Base-by-base conservation (phyloP, 2,888 invertebrate species). In the Dromius quadrimaculatus region DNA sequence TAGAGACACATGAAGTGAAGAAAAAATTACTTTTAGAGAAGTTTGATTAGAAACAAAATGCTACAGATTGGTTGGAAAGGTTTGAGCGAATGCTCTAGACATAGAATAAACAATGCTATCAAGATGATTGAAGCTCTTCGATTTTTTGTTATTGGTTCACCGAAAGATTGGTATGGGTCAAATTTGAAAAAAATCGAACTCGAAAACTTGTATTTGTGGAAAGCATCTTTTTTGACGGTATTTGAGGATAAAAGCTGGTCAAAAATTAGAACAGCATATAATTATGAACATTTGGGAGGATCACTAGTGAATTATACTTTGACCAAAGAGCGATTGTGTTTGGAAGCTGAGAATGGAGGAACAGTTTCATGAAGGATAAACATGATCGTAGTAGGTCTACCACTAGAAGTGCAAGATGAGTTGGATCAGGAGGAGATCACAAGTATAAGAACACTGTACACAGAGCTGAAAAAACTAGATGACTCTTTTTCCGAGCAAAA, bases 271-370 rank as follows among this genome's bases (percentile, higher is more conserved):
- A 62, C 45, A 62, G 50, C 70, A 32, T 62, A 17, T 32, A 70
- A 38, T 47, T 70, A 34, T 62, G 45, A 70, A 70, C 45, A 45
- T 50, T 32, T 47, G 36, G 50, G 62, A 4, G 70, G 47, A 11
- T 70, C 62, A 23, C 34, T 70, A 13, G 36, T 70, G 2, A 62
- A 70, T 45, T 70, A 70, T 62, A 36, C 70, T 32, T 34, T 70
- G 34, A 20, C n/a, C 5, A 70, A 70, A 36, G 62, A 69, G 32
- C 62, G 22, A 20, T 8, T 70, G 8, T 62, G 50, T 20, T 47
- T 70, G 50, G 62, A 70, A 45, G 28, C 22, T 19, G 70, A 70
- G 23, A 59, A n/a, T 1, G 19, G 22, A 9, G 13, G 41, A 6
- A 59, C 69, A 9, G 45, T 41, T 28, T 22, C 17, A 17, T 41